phyloP scores from a whole-genome alignment of 53 echinoderm and acorn worm genomes.

The Arbacia lixula region DNA sequence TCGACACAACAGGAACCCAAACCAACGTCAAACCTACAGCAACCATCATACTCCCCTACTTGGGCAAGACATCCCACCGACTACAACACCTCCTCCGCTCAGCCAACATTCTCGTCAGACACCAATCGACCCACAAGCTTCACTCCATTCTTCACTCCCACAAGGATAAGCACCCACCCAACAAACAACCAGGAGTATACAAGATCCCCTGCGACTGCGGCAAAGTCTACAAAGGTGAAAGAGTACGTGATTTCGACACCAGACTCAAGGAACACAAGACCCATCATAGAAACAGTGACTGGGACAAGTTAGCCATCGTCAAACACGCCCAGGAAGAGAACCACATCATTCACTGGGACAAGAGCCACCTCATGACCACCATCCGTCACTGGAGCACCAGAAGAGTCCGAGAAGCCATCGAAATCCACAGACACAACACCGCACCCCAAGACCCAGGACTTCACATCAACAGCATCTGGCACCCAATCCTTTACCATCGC shows the following conservation, averaged over 20 bases:
- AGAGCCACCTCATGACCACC: no score
- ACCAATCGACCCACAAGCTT: no score
- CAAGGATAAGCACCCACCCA: no score
- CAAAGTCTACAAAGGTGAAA: not conserved
- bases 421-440: not conserved
- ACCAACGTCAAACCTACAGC: no score
- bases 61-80: no score
- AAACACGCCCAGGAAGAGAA: not conserved
- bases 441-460: no score
- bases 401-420: slow-evolving; percentile 1
- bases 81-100: no score
- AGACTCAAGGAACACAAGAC: not conserved
- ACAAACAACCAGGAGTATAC: no score
- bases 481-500: not conserved
- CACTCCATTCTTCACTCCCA: no score
- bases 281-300: not conserved
- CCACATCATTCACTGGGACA: not conserved
- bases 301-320: slow-evolving; percentile 1
- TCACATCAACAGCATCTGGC: not conserved
- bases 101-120: no score
- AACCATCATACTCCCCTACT: no score
- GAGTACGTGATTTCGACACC: not conserved
- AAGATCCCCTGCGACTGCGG: not conserved
- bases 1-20: no score
- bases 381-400: not conserved